Base-by-base conservation (phyloP, 2,888 invertebrate species). In the Scaptomyza caliginosa region DNA sequence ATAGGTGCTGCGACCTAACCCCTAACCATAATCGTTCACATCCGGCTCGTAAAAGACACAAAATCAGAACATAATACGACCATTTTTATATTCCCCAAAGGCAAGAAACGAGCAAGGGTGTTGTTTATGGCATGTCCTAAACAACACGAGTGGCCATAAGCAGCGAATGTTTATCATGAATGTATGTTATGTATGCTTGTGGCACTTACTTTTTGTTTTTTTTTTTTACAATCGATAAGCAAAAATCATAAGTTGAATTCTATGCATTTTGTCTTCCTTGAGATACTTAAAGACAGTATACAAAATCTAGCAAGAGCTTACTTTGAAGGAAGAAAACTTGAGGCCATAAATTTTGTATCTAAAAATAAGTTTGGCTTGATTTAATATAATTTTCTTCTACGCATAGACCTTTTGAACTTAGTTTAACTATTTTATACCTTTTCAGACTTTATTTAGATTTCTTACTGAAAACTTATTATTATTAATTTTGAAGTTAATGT, bases 1-100 rank as follows among this genome's bases (percentile, higher is more conserved):
- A 24, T 7, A 21, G 38, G 11, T 19, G 38, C 38, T 11, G 11
- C 28, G 16, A 8, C 26, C 19, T 43, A 16, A 30, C 5, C 36
- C 24, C 4, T 24, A 24, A 21, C 71, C 72, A 79, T 79, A 85
- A 85, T 78, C 83, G 63, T 78, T 82, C 75, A 59, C 66, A 74
- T 70, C 11, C 49, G 40, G 54, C 58, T 59, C 71, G 67, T 79
- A 86, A 83, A 86, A 60, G 66, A 75, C 83, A 63, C 28, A 34
- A 78, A 72, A 74, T 79, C 72, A 55, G 72, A 46, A 45, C 59
- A 84, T 73, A 69, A 67, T 50, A 64, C 54, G 30, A 38, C 23
- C 66, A 71, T 71, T 68, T 34, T 71, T 58, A 78, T 67, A 48
- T 69, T 50, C 62, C 55, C 60, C 45, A 48, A 52, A 40, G 32